Percentiles rank a stretch among this genome's conserved stretches.
These are phyloP conservation scores for Melolontha melolontha DNA, from an alignment of 2,888 invertebrate genomes.

Conservation along the genomic window DNA sequence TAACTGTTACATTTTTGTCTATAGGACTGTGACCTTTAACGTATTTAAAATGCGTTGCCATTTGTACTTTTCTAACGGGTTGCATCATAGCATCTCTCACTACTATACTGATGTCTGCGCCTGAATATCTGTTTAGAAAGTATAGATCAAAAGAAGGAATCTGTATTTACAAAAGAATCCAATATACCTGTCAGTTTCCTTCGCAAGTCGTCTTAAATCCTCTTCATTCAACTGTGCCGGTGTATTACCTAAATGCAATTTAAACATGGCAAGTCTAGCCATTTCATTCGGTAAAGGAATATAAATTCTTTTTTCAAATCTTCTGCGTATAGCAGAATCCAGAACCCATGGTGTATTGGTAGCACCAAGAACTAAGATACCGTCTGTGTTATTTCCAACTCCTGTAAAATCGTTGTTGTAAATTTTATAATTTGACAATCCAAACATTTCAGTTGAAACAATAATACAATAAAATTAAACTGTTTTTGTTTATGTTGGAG, in stretches of 20 bases:
- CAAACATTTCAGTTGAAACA: no score
- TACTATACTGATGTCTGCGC: slow-evolving; percentile 98
- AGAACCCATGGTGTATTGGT: slow-evolving; percentile 99
- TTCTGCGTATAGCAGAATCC: slow-evolving; percentile 95
- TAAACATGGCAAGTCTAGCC: slow-evolving; percentile 94
- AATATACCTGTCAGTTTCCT: slow-evolving; percentile 84
- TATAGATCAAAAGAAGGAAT: slow-evolving; percentile 3
- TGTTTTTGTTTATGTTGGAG: no score
- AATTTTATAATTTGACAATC: no score
- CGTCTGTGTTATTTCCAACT: slow-evolving; percentile 96
- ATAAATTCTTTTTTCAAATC: slow-evolving; percentile 99
- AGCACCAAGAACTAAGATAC: slow-evolving; percentile 90
- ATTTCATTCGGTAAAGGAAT: slow-evolving; percentile 97
- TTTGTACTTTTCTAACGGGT: slow-evolving; percentile 98
- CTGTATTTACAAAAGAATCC: slow-evolving; percentile 1
- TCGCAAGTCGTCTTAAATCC: slow-evolving; percentile 85
- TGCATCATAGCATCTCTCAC: slow-evolving; percentile 99
- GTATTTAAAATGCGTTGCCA: slow-evolving; percentile 94
- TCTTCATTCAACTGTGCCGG: slow-evolving; percentile 85
- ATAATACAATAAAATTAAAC: not conserved
- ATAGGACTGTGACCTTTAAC: slow-evolving; percentile 88
- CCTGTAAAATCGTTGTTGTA: no score
- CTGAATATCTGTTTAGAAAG: slow-evolving; percentile 80
- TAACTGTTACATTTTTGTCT: slow-evolving; percentile 82
- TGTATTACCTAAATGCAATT: slow-evolving; percentile 95